A percentile compares a stretch with the other conserved stretches of the same genome.
phyloP scores from a whole-genome alignment of 2,888 invertebrate genomes.

The Epistrophe eligans region DNA sequence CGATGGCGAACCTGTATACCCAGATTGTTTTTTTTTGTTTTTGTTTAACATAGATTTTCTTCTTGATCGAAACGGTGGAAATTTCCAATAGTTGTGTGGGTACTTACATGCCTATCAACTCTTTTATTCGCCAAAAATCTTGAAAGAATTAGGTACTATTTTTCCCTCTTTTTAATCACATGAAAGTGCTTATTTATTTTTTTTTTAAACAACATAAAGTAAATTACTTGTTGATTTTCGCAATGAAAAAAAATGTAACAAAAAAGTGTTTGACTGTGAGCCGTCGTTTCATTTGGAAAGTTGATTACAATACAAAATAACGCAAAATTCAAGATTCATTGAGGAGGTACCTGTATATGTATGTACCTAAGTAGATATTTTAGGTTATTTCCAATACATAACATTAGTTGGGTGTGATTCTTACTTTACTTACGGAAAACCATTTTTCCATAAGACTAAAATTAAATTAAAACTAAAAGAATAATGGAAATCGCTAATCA shows the following conservation, averaged over 20 bases:
- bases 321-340: background rate
- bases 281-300: background rate
- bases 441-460: background rate
- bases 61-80: slow-evolving; percentile 8
- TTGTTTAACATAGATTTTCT: slow-evolving; percentile 36
- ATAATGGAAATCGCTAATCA: too few species aligned
- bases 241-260: background rate
- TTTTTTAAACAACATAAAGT: background rate
- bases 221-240: slow-evolving; percentile 5
- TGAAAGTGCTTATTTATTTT: background rate
- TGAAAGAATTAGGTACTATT: background rate
- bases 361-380: too few species aligned
- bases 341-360: too few species aligned
- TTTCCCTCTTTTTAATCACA: background rate
- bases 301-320: background rate
- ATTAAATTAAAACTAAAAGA: background rate
- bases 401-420: too few species aligned
- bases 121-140: background rate
- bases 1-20: slow-evolving; percentile 72
- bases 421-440: too few species aligned
- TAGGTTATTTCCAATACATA: background rate
- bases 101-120: background rate
- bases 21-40: slow-evolving; percentile 60
- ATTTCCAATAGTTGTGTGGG: slow-evolving; percentile 11
- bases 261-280: background rate